A percentile compares a stretch with the other conserved stretches of the same genome.
These are phyloP conservation scores for Protonibea diacanthus DNA, from an alignment of 2,797 vertebrate genomes.

Conservation along the genomic window DNA sequence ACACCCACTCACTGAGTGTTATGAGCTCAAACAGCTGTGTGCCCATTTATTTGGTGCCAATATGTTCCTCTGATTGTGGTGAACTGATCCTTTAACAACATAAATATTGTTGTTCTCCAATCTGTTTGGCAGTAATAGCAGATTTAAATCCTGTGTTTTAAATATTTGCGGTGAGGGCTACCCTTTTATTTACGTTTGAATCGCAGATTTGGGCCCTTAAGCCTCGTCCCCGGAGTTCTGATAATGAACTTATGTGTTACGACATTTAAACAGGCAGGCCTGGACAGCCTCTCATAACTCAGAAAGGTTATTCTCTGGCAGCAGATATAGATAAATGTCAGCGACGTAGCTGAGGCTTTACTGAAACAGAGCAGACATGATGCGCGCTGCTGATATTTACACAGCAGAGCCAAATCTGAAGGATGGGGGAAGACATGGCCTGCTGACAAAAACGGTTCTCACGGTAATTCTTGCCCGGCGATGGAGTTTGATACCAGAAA, in stretches of 20 bases:
- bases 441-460: conserved; percentile 39
- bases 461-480: conserved; percentile 34
- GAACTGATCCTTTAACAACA: conserved; percentile 20
- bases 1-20: conserved; percentile 31
- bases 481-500: conserved; percentile 26
- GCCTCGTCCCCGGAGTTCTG: conserved; percentile 50
- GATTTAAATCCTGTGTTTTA: conserved; percentile 22
- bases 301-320: conserved; percentile 80
- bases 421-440: conserved; percentile 37
- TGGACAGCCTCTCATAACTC: conserved; percentile 75
- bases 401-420: conserved; percentile 52
- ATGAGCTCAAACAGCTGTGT: conserved; percentile 43
- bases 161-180: not conserved
- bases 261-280: conserved; percentile 77
- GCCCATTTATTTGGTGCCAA: conserved; percentile 45
- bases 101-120: conserved; percentile 9
- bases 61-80: conserved; percentile 3
- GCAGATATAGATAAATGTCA: conserved; percentile 82
- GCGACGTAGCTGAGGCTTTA: conserved; percentile 56
- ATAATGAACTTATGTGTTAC: conserved; percentile 78
- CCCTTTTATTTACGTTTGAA: conserved; percentile 61
- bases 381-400: conserved; percentile 76
- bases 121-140: conserved; percentile 11
- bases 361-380: conserved; percentile 74
- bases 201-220: conserved; percentile 65